phyloP scores from a whole-genome alignment of 2,113 vertebrate genomes.

The Salvator merianae region DNA sequence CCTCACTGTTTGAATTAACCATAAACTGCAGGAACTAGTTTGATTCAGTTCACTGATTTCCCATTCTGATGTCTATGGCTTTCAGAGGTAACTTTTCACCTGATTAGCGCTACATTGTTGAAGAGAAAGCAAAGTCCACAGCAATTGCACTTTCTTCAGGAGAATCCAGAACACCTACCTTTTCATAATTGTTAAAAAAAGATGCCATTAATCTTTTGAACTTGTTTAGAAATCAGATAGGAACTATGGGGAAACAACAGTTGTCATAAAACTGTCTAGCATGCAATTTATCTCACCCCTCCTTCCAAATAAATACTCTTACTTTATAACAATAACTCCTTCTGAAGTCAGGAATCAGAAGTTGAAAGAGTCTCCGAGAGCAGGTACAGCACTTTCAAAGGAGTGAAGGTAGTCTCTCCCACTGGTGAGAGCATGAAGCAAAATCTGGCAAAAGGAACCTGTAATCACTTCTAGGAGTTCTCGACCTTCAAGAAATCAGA shows the following conservation, averaged over 20 bases:
- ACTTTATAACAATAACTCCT: not conserved
- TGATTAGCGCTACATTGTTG: not conserved
- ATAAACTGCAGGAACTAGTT: not conserved
- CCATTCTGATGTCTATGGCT: not conserved
- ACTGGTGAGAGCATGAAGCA: not conserved
- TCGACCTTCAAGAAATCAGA: not conserved
- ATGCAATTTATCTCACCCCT: not conserved
- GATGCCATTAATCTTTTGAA: constrained; percentile 3
- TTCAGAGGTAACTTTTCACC: not conserved
- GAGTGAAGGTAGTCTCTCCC: not conserved
- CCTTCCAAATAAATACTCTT: not conserved
- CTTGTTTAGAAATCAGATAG: not conserved
- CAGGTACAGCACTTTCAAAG: not conserved
- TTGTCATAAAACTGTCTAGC: not conserved
- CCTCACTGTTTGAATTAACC: not conserved
- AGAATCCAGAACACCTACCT: not conserved
- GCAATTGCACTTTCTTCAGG: not conserved
- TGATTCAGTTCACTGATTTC: not conserved
- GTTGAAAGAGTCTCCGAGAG: not conserved
- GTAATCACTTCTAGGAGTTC: not conserved
- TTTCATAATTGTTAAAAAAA: not conserved
- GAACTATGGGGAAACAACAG: not conserved
- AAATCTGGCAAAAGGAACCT: not conserved
- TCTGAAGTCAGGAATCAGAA: not conserved
- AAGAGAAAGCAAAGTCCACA: not conserved